Percentiles rank a stretch among this genome's conserved stretches.
Conservation (phyloP, 2,888 invertebrate genomes). For the Tyria jacobaeae region DNA sequence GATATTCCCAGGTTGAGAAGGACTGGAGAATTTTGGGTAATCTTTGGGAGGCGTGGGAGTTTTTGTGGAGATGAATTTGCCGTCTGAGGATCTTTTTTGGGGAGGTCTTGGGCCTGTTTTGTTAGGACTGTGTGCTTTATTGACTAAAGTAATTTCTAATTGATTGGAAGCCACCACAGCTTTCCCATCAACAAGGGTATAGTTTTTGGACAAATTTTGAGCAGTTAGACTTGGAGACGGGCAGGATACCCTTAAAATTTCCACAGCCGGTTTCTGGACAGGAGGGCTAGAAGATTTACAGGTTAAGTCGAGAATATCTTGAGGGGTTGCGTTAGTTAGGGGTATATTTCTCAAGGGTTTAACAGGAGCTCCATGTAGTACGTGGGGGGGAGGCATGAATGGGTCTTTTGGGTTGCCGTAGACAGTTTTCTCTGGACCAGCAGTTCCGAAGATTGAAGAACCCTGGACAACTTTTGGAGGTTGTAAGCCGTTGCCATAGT, state of each 20-base stretch:
- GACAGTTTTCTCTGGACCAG: slow-evolving; percentile 87
- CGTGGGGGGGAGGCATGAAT: slow-evolving; percentile 84
- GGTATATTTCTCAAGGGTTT: slow-evolving; percentile 61
- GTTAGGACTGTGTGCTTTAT: slow-evolving; percentile 70
- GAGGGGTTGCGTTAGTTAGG: slow-evolving; percentile 67
- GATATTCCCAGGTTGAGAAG: slow-evolving; percentile 18
- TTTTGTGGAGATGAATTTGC: slow-evolving; percentile 84
- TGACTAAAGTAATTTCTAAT: slow-evolving; percentile 90
- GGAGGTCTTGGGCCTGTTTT: slow-evolving; percentile 63
- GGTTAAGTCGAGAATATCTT: slow-evolving; percentile 89
- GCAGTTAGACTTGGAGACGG: slow-evolving; percentile 73
- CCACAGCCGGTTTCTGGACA: slow-evolving; percentile 75
- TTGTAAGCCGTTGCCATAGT: slow-evolving; percentile 63
- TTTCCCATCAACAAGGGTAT: slow-evolving; percentile 75
- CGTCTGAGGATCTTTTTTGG: slow-evolving; percentile 84
- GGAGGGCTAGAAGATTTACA: slow-evolving; percentile 72
- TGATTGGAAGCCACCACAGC: slow-evolving; percentile 87
- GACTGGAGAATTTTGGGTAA: slow-evolving; percentile 52
- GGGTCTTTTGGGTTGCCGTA: slow-evolving; percentile 92
- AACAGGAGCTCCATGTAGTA: slow-evolving; percentile 77
- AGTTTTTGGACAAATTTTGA: slow-evolving; percentile 81
- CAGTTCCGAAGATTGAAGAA: slow-evolving; percentile 88
- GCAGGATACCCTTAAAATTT: slow-evolving; percentile 85
- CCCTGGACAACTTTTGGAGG: slow-evolving; percentile 88
- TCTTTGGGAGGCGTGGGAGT: slow-evolving; percentile 75